Base-by-base conservation (phyloP, 2,113 vertebrate genomes). In the Gobio gobio region DNA sequence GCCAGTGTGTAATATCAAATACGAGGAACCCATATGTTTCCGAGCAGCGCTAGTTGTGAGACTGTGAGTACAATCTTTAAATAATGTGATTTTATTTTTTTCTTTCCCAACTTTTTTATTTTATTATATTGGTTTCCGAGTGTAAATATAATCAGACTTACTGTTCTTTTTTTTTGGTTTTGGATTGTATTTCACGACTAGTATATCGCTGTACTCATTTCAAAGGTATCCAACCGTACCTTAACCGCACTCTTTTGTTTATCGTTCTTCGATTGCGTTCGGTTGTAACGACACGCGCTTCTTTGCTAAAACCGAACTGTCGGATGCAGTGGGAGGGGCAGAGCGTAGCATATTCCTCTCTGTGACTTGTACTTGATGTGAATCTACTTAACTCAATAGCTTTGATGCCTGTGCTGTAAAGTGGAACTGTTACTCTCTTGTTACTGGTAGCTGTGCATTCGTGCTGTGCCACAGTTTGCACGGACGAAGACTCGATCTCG, bases 341-440 rank as follows among this genome's bases (percentile, higher is more conserved):
- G 83, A 70, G 86, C 77, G 86, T 87, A 87, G 86, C 83, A 76
- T 70, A 75, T 68, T 64, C 59, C 58, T 85, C 61, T 78, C 22
- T 80, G 72, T 85, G 72, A 85, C 70, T 68, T 84, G 54, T 87
- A 49, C 83, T 87, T 58, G 47, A 74, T 84, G 82, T 81, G 77
- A 84, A 84, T 87, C 78, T 75, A 64, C 68, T 56, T 56, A 12
- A 77, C 70, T 83, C 79, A 2, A 77, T 80, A 89, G 80, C 64
- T 29, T 68, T 78, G 49, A 56, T 24, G 72, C 51, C 83, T 81
- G 45, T 22, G 58, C 83, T 75, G 83, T 87, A 64, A 84, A 84
- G 86, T 84, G 47, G 51, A 59, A 64, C 86, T 81, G 86, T 84
- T 81, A 10, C 68, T 82, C 61, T 78, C 26, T 85, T 63, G 43